phyloP scores from a whole-genome alignment of 2,888 invertebrate species.

The Julus scanicus region DNA sequence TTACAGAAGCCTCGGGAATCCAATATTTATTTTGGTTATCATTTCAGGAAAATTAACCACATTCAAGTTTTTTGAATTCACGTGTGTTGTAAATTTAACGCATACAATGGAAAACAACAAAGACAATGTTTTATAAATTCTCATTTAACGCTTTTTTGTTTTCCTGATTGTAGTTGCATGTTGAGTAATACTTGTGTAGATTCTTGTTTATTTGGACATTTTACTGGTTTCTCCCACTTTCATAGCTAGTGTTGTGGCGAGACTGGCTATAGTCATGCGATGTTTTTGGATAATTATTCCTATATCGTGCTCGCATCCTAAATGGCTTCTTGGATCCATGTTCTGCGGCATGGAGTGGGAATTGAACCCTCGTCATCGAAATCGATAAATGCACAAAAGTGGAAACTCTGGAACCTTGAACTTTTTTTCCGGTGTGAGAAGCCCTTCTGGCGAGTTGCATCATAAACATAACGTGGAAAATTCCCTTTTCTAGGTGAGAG shows the following conservation, averaged over 20 bases:
- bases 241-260: neutral
- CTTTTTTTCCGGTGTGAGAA: neutral
- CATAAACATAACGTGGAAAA: no score
- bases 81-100: no score
- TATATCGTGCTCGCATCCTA: neutral
- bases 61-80: no score
- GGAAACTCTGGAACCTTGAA: constrained; percentile 8
- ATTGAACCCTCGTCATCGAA: neutral
- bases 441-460: neutral
- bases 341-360: neutral
- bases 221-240: neutral
- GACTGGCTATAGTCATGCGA: neutral
- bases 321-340: neutral
- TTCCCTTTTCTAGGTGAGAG: no score
- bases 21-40: no score
- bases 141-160: no score
- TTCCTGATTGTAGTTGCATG: no score
- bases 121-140: no score
- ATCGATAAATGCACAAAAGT: neutral
- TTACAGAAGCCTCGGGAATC: no score
- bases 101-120: no score
- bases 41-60: no score
- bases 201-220: neutral
- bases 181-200: no score
- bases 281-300: neutral